Base-by-base conservation (phyloP, 2,888 invertebrate species). In the Hedychridium roseum region DNA sequence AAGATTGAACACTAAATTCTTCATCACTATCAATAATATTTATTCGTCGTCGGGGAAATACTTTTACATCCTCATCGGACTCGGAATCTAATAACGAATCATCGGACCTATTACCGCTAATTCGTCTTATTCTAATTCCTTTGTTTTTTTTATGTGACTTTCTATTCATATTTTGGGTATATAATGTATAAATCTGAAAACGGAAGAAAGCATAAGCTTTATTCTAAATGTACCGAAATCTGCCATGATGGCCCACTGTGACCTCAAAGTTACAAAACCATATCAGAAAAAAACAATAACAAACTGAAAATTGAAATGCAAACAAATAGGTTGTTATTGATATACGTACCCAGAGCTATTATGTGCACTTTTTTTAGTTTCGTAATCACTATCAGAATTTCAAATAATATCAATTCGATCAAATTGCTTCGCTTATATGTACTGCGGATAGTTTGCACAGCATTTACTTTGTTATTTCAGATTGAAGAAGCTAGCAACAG, bases 211-310 rank as follows among this genome's bases (percentile, higher is more conserved):
- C 35, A 43, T 5, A 43, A 49, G 31, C 39, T n/a, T 42, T 41
- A 45, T 42, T 7, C 23, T 41, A 45, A 46, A 35, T 51, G n/a
- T 38, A 51, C 50, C 46, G 43, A 51, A 51, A 38, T 43, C 43
- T 51, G 17, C 43, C 43, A 47, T 51, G n/a, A 51, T 43, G 17
- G 27, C 32, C 43, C 47, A 47, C 36, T 40, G 46, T 47, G 9
- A 47, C 43, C 16, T 47, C 28, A 47, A 35, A 43, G 51, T 47
- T 23, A 42, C 45, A 46, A 32, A 47, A 34, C 47, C 47, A 16
- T 48, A 44, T 48, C 39, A 48, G 47, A 43, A 26, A 37, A 36
- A 52, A 44, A 39, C 7, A 48, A 15, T 48, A 44, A 50, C 39
- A 46, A 51, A 51, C 0, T 45, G 44, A 44, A 17, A 16, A 42